Evolutionary conservation across 2,888 invertebrate species (phyloP).

Genomic region (Coleophora flavipennella): DNA sequence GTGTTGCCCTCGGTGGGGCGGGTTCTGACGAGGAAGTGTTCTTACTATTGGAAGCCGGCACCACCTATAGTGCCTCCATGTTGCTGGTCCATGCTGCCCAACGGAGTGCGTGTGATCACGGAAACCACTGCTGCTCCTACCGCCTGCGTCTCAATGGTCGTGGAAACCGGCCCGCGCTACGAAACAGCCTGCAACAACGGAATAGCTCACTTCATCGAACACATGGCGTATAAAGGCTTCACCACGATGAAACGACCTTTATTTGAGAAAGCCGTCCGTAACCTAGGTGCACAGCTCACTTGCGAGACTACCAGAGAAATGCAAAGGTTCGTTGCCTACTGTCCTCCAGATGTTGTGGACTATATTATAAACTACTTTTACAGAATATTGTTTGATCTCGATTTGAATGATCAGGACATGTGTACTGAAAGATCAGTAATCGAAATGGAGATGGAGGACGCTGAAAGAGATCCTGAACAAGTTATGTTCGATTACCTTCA

Average conservation of each 20-base stretch:
- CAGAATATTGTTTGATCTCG: slow-evolving; percentile 29
- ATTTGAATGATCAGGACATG: slow-evolving; percentile 29
- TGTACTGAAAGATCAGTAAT: slow-evolving; percentile 33
- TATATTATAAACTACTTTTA: slow-evolving; percentile 24
- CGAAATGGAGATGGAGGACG: slow-evolving; percentile 35
- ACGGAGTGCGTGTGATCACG: slow-evolving; percentile 42
- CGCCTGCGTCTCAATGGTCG: slow-evolving; percentile 33
- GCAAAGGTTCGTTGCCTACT: slow-evolving; percentile 33
- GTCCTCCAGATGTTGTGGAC: slow-evolving; percentile 17
- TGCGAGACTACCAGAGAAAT: slow-evolving; percentile 39
- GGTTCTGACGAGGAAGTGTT: background rate
- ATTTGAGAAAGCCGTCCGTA: slow-evolving; percentile 21
- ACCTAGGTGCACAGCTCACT: slow-evolving; percentile 27
- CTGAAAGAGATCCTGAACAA: slow-evolving; percentile 40
- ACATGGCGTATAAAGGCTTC: slow-evolving; percentile 44
- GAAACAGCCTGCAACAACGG: slow-evolving; percentile 42
- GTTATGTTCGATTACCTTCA: slow-evolving; percentile 61
- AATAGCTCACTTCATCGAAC: slow-evolving; percentile 49
- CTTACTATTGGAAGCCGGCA: background rate
- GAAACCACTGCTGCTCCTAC: slow-evolving; percentile 19
- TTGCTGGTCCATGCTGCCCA: slow-evolving; percentile 22
- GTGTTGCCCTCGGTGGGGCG: background rate
- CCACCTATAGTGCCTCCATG: background rate
- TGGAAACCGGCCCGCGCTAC: slow-evolving; percentile 42
- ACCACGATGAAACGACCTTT: slow-evolving; percentile 14